Evolutionary conservation across 64 coral and sea anemone species (phyloP), one percentile per base, ranked within the genome.

Genomic region (Pocillopora damicornis): DNA sequence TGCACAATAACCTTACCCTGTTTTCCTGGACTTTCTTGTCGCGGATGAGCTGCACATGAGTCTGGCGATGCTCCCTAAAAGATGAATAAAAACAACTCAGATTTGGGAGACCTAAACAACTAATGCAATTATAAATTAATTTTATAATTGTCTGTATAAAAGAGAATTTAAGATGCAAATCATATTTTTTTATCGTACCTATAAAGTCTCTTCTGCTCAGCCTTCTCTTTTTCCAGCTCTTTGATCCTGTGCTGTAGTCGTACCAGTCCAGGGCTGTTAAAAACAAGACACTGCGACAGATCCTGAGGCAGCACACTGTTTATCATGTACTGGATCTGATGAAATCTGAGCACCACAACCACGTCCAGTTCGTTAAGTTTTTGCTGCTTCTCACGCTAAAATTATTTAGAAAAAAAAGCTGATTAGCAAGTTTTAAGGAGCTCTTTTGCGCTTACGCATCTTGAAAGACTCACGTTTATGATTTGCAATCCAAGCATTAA

Each of bases 301-400:
- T 98, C 96, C 57, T 98, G 96, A 35, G 96, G 82, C 34, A 98
- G 91, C 5, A 64, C 56, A 62, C 89, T 89, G 79, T 94, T 94
- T 10, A 98, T 30, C 87, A 94, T 92, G 82, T 98, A 88, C 35
- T 98, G 96, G 45, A 98, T 92, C 65, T 98, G 96, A 79, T 90
- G 93, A 22, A 98, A 77, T 68, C 90, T 86, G 20, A 94, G 25
- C 71, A 94, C 90, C 45, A 98, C 96, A 36, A 98, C 96, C 38
- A 98, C 96, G 58, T 98, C 96, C 75, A 98, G 65, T 81, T 98
- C 96, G 92, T 98, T 98, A n/a, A 98, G 57, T 78, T 98, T 98
- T 59, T 98, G 96, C 58, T 98, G 96, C 59, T 98, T 98, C 63
- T 98, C 92, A 60, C 96, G 96, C 96, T 98, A 75, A 73, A 63